phyloP scores from a whole-genome alignment of 2,113 vertebrate species.

The Anhinga anhinga region DNA sequence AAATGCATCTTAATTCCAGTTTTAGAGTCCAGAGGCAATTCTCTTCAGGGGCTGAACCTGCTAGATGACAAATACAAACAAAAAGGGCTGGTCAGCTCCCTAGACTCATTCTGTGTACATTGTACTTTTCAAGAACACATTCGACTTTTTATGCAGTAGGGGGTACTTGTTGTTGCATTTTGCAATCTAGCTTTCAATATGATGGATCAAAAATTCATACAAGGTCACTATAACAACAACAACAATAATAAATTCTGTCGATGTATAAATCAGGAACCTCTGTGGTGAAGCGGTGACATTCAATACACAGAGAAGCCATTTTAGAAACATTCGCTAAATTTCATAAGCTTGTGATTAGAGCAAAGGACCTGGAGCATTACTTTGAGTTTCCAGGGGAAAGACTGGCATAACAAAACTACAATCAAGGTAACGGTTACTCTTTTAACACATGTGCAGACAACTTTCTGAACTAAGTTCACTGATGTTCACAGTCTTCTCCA shows the following conservation, averaged over 20 bases:
- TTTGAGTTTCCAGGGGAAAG: background rate
- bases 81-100: background rate
- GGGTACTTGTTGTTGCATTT: background rate
- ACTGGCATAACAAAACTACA: background rate
- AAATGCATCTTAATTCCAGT: background rate
- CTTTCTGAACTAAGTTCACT: background rate
- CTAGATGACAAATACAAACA: background rate
- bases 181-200: conserved; percentile 35
- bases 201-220: conserved; percentile 49
- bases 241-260: conserved; percentile 18
- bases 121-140: conserved; percentile 20
- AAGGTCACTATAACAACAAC: conserved; percentile 44
- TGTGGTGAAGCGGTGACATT: background rate
- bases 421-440: background rate
- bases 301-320: conserved; percentile 9
- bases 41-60: background rate
- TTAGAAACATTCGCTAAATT: conserved; percentile 32
- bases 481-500: background rate
- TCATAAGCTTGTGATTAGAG: conserved; percentile 21
- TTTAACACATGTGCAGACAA: background rate
- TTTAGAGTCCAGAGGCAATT: background rate
- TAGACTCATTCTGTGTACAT: background rate
- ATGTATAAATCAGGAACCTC: conserved; percentile 34
- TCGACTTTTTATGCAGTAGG: conserved; percentile 37
- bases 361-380: background rate